Base-by-base conservation (phyloP, 1,140 invertebrate genomes). In the Brachystomella parvula region DNA sequence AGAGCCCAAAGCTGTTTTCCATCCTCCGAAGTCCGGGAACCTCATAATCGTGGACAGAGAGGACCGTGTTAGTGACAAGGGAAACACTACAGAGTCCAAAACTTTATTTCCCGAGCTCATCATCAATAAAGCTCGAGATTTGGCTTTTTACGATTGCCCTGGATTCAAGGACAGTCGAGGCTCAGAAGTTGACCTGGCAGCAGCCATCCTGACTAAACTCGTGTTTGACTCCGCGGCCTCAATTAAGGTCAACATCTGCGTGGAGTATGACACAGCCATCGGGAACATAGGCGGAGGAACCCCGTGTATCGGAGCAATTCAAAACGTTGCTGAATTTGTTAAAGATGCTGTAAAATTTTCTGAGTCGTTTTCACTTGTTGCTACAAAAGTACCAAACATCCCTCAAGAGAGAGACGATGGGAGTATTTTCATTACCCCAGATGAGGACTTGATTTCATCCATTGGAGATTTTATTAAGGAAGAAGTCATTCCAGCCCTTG, bases 91-190 rank as follows among this genome's bases (percentile, higher is more conserved):
- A 9, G 62, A 33, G 19, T 71, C 71, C 17, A 32, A 67, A 24
- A 73, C 71, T 17, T 17, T 66, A 1, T 64, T 64, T 28, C 70
- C 70, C 26, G 64, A 71, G 19, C 31, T 59, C 17, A 39, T 47
- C 1, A 9, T 63, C 26, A 57, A 66, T 32, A n/a, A 0, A 0
- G 47, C 33, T 3, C 56, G 58, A 0, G 44, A 56, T 3, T 39
- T 29, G 24, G 32, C 35, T 26, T 67, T 64, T 28, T 69, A 66
- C 56, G 71, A 73, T 44, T 69, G 66, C 32, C 71, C 71, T n/a
- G 71, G 71, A 32, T 73, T 73, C 58, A 61, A 53, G 31, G 71
- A 73, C 49, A 69, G 60, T 17, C 47, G 71, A 9, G 62, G 61
- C 17, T 30, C 62, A 12, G 65, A 32, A 9, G 31, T 61, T 17